phyloP scores from a whole-genome alignment of 2,888 invertebrate genomes.

The Macrosoma leucophasiata region DNA sequence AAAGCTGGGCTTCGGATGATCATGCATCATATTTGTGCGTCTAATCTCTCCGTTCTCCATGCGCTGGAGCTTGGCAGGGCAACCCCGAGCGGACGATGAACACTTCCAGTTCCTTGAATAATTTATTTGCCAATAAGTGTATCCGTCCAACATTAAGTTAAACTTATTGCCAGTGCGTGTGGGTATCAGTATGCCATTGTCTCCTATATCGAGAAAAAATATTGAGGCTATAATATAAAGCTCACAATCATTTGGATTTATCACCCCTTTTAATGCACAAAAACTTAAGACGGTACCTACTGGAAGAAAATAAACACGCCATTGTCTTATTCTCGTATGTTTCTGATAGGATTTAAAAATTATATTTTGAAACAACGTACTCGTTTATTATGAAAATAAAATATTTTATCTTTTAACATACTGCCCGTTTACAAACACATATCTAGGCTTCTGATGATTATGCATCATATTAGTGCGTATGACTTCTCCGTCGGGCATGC shows the following conservation, averaged over 20 bases:
- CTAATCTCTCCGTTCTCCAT: conserved; percentile 6
- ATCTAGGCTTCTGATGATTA: conserved; percentile 29
- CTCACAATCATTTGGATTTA: no score
- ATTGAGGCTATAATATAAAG: no score
- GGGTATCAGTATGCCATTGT: no score
- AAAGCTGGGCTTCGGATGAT: conserved; percentile 29
- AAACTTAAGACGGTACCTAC: no score
- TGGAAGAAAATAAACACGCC: no score
- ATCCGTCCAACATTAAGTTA: conserved; percentile 33
- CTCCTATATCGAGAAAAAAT: no score
- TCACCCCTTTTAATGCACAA: no score
- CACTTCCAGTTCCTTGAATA: conserved; percentile 31
- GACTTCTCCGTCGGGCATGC: conserved; percentile 8
- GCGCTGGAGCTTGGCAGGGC: conserved; percentile 27
- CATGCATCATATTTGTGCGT: conserved; percentile 22
- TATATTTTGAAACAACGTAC: no score
- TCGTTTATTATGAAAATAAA: no score
- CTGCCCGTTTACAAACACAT: conserved; percentile 21
- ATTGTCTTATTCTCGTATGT: no score
- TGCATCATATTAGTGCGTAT: conserved; percentile 20
- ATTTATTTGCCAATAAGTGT: conserved; percentile 40
- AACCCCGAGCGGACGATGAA: conserved; percentile 29
- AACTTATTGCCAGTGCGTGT: conserved; percentile 31
- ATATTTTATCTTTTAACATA: conserved; percentile 27
- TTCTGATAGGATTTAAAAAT: no score